A percentile compares a stretch with the other conserved stretches of the same genome.
phyloP scores from a whole-genome alignment of 2,797 vertebrate genomes.

The Molossus alvarezi region DNA sequence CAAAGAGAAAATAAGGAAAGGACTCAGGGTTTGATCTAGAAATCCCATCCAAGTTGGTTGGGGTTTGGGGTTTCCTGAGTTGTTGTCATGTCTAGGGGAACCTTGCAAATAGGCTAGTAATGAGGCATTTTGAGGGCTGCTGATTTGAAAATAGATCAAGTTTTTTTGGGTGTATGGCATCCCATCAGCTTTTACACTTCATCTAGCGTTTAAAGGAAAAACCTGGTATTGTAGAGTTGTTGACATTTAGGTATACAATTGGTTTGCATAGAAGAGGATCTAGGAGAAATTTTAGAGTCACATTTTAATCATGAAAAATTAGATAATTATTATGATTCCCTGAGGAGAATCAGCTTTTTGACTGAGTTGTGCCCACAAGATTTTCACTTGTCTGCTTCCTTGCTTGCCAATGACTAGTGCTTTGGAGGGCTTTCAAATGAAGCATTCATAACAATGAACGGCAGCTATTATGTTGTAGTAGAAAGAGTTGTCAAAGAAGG shows the following conservation, averaged over 20 bases:
- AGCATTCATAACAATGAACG: background rate
- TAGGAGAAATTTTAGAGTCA: constrained; percentile 37
- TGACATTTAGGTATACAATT: constrained; percentile 33
- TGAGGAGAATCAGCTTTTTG: constrained; percentile 15
- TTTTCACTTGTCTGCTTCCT: constrained; percentile 29
- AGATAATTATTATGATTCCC: background rate
- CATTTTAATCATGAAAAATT: constrained; percentile 38
- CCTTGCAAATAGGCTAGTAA: constrained; percentile 31
- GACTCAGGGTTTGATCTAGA: background rate
- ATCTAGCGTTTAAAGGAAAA: background rate
- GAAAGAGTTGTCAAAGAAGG: background rate
- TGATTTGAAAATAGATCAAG: constrained; percentile 44
- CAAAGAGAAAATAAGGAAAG: constrained; percentile 54
- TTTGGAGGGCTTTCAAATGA: constrained; percentile 5
- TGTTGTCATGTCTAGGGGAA: constrained; percentile 42
- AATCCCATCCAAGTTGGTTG: constrained; percentile 61
- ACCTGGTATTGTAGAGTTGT: background rate
- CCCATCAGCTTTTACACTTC: background rate
- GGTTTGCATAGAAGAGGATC: background rate
- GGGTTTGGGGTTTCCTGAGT: constrained; percentile 70
- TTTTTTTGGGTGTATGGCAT: background rate
- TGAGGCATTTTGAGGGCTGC: constrained; percentile 48
- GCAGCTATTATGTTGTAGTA: background rate
- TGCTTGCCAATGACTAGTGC: background rate
- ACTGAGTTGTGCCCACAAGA: background rate